Base-by-base conservation (phyloP, 2,113 vertebrate genomes). In the Ammodytes marinus region DNA sequence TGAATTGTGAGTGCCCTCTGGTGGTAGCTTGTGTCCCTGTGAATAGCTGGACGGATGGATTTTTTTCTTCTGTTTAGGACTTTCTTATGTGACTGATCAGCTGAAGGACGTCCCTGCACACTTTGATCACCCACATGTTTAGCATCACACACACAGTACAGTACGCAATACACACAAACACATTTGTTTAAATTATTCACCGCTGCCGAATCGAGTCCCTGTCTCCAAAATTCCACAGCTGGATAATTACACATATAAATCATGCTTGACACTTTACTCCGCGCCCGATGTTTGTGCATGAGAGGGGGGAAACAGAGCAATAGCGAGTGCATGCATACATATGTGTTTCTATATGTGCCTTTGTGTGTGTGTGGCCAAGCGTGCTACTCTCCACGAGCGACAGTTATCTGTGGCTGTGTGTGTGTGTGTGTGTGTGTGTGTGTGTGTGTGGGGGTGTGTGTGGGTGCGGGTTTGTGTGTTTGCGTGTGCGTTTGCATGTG, bases 161-260 rank as follows among this genome's bases (percentile, higher is more conserved):
- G 27, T 27, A 27, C 27, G 27, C 27, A 27, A 27, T 68, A 70
- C 55, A 68, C 83, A 50, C 54, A 79, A 75, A 77, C 82, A 91
- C 80, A 89, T 87, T 83, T 78, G 85, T 86, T 79, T 92, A 86
- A 87, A 83, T 93, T 92, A 92, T 89, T 91, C 83, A 88, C 88
- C 71, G 59, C 73, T 80, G 76, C 80, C 65, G 53, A 27, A 27
- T 68, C 47, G 43, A 63, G 75, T 84, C 83, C 86, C 81, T 73
- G 85, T 87, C 85, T 89, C 83, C 27, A 27, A 83, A 78, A 80
- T 84, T 90, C 85, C 86, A 89, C 90, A 89, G 88, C 91, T 88
- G 89, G 85, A 85, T 93, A 93, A 94, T 94, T 93, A 91, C 88
- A 82, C 64, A 43, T 90, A 93, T 94, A 93, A 93, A 94, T 94